phyloP scores from a whole-genome alignment of 2,888 invertebrate genomes.

The Parnassius glacialis region DNA sequence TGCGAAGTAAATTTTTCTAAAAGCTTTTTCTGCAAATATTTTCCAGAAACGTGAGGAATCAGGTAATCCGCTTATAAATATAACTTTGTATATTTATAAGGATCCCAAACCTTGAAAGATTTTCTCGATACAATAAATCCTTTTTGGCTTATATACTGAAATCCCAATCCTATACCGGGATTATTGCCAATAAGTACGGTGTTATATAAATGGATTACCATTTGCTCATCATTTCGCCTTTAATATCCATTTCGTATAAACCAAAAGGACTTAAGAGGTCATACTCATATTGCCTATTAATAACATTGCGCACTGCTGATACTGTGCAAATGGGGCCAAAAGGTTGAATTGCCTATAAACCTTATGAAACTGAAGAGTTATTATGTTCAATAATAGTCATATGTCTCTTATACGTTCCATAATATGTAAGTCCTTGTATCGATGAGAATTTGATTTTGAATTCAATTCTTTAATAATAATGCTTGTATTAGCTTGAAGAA shows the following conservation, averaged over 20 bases:
- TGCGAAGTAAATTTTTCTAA: too few species aligned
- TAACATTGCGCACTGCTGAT: conserved; percentile 24
- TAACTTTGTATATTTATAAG: too few species aligned
- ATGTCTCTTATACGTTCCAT: conserved; percentile 24
- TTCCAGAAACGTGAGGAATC: too few species aligned
- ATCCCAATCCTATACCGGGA: too few species aligned
- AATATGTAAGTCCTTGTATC: not conserved
- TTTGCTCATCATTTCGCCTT: conserved; percentile 16
- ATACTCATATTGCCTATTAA: conserved; percentile 22
- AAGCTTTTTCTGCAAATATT: too few species aligned
- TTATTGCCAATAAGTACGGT: too few species aligned
- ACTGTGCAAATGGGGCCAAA: conserved; percentile 25
- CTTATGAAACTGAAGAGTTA: conserved; percentile 28
- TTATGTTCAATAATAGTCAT: conserved; percentile 26
- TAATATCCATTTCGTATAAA: conserved; percentile 19
- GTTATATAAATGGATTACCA: conserved; percentile 8
- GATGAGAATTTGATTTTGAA: not conserved
- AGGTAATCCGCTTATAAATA: too few species aligned
- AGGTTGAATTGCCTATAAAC: conserved; percentile 28
- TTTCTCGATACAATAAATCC: too few species aligned
- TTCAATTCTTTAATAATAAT: not conserved
- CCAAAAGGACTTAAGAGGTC: conserved; percentile 23
- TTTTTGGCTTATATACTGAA: too few species aligned
- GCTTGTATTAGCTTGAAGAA: conserved; percentile 4
- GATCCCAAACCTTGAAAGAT: too few species aligned